Base-by-base conservation (phyloP, 37 sponge, comb jelly and placozoan species). In the Halisarca cf. caerulea region DNA sequence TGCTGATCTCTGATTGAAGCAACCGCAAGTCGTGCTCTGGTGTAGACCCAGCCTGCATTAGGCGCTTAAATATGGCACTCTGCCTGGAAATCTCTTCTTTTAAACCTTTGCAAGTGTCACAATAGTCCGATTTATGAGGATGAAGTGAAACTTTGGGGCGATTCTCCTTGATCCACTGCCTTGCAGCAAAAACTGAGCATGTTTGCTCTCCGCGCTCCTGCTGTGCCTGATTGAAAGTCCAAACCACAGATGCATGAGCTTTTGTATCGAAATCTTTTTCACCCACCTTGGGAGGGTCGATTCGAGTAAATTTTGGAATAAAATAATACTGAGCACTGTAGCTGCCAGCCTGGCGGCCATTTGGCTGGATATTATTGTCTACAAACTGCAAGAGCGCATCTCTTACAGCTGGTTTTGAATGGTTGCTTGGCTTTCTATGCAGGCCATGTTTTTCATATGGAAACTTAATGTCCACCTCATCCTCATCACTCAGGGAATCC, bases 381-480 rank as follows among this genome's bases (percentile, higher is more conserved):
- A 88, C 89, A 78, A 83, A 88, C 68, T 61, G 62, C 38, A 87
- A 61, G 32, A 87, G 82, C 18, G 72, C 78, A 4, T 33, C 64
- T 72, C 25, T 34, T 21, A 45, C 33, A 62, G 71, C 45, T 28
- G 18, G n/a, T 54, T 36, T 86, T 44, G 86, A 78, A 59, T 6
- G 36, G 33, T 83, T 40, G 14, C 58, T 47, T 60, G 25, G 9
- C 39, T 83, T 69, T 20, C 47, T n/a, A n/a, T n/a, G n/a, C n/a
- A n/a, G n/a, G n/a, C n/a, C n/a, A n/a, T n/a, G n/a, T n/a, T n/a
- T n/a, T n/a, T n/a, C n/a, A n/a, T n/a, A n/a, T n/a, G n/a, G n/a
- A n/a, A n/a, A n/a, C n/a, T n/a, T n/a, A n/a, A n/a, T n/a, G n/a
- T n/a, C n/a, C n/a, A n/a, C n/a, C n/a, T n/a, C n/a, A n/a, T n/a